These are phyloP conservation scores for Temnothorax unifasciatus DNA, from an alignment of 2,888 invertebrate species.

Conservation along the genomic window DNA sequence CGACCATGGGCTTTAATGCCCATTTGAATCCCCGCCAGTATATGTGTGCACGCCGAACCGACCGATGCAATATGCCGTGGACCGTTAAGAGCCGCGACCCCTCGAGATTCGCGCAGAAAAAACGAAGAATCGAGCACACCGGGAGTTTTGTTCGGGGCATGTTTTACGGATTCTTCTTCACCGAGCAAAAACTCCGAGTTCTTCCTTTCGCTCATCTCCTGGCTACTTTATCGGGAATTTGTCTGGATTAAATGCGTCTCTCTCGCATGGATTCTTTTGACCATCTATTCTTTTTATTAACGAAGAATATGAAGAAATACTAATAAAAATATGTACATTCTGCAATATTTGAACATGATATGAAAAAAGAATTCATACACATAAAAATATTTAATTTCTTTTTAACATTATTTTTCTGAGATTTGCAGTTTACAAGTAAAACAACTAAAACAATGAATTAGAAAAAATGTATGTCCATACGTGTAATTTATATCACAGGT, in stretches of 20 bases:
- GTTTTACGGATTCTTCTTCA: constrained; percentile 18
- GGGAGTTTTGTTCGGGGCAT: constrained; percentile 43
- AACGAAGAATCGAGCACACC: constrained; percentile 37
- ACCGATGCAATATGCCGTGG: constrained; percentile 70
- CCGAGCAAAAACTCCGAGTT: background rate
- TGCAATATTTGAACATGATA: background rate
- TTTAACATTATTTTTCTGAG: background rate
- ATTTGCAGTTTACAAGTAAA: background rate
- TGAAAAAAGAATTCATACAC: background rate
- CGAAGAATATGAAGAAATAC: background rate
- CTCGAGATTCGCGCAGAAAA: constrained; percentile 42
- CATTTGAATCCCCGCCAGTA: constrained; percentile 68
- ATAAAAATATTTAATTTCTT: background rate
- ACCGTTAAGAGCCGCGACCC: constrained; percentile 75
- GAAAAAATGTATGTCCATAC: background rate
- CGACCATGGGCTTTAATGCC: constrained; percentile 68
- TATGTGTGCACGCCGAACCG: constrained; percentile 63
- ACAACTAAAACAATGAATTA: background rate
- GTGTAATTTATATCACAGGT: background rate
- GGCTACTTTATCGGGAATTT: constrained; percentile 23
- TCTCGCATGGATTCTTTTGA: background rate
- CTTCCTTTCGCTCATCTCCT: background rate
- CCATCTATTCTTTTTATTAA: background rate
- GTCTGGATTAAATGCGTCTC: background rate
- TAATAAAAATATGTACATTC: background rate